These are phyloP conservation scores for Leptopterna dolabrata DNA, from an alignment of 2,888 invertebrate species.

Conservation along the genomic window DNA sequence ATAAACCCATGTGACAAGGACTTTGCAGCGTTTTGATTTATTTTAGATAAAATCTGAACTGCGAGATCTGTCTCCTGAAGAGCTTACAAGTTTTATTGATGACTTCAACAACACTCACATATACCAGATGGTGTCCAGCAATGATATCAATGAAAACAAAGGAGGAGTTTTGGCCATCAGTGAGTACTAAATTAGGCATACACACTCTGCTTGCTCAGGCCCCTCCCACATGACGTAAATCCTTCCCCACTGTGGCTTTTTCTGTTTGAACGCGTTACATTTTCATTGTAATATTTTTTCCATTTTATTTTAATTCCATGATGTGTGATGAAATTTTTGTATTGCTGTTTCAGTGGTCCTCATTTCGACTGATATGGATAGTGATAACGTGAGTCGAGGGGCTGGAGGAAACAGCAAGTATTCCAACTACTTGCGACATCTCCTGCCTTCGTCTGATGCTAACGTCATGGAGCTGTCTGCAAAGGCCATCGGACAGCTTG, in stretches of 20 bases:
- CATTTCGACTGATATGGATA: constrained; percentile 93
- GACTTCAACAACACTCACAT: constrained; percentile 92
- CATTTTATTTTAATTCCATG: no score
- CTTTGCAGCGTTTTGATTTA: no score
- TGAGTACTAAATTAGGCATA: constrained; percentile 66
- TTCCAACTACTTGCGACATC: constrained; percentile 90
- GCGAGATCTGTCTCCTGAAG: constrained; percentile 89
- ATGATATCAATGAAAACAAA: constrained; percentile 93
- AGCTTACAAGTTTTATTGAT: constrained; percentile 90
- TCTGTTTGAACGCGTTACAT: no score
- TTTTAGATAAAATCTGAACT: constrained; percentile 81
- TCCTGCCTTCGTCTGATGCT: constrained; percentile 90
- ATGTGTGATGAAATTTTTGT: not conserved
- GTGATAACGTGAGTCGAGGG: constrained; percentile 89
- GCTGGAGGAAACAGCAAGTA: constrained; percentile 92
- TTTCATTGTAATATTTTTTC: no score
- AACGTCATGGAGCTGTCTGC: constrained; percentile 96
- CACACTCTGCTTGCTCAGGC: no score
- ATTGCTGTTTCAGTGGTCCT: constrained; percentile 79
- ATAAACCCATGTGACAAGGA: no score
- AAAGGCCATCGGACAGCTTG: constrained; percentile 92
- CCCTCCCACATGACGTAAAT: not conserved
- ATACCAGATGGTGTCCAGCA: constrained; percentile 94
- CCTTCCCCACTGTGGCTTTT: no score
- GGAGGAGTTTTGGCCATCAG: constrained; percentile 95